A percentile compares a stretch with the other conserved stretches of the same genome.
These are phyloP conservation scores for Maniola hyperantus DNA, from an alignment of 2,888 invertebrate genomes.

Conservation along the genomic window DNA sequence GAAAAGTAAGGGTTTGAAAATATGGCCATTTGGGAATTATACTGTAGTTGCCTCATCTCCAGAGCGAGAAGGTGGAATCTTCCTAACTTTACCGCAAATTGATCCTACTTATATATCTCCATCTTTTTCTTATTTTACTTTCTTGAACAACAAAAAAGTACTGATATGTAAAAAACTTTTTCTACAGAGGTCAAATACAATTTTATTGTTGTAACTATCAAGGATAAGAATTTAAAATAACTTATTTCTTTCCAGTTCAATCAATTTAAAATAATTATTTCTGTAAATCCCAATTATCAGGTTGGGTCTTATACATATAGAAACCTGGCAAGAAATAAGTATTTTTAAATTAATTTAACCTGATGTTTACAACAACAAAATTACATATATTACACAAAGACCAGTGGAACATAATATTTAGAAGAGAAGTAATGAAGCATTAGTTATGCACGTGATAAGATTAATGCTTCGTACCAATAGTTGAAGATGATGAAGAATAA, in stretches of 20 bases:
- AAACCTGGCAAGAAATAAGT: constrained; percentile 5
- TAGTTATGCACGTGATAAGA: too few species aligned
- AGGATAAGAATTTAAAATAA: neutral
- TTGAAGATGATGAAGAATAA: too few species aligned
- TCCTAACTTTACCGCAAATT: constrained; percentile 1
- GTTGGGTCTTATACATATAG: constrained; percentile 7
- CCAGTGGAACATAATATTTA: too few species aligned
- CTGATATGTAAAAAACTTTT: constrained; percentile 2
- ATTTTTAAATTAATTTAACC: constrained; percentile 7
- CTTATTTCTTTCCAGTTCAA: constrained; percentile 6
- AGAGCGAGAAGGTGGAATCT: constrained; percentile 1
- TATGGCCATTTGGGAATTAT: constrained; percentile 2
- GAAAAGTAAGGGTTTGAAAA: neutral
- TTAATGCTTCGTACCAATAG: too few species aligned
- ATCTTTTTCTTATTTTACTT: constrained; percentile 7
- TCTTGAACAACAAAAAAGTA: constrained; percentile 6
- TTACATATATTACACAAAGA: too few species aligned
- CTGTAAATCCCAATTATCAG: neutral
- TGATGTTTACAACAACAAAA: constrained; percentile 6
- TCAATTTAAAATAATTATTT: constrained; percentile 7
- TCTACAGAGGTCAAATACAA: constrained; percentile 6
- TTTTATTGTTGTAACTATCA: constrained; percentile 1
- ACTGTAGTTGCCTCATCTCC: constrained; percentile 5
- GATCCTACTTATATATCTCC: constrained; percentile 1
- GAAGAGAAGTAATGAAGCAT: too few species aligned